These are phyloP conservation scores for Iguana delicatissima DNA, from an alignment of 2,797 vertebrate species.

Conservation along the genomic window DNA sequence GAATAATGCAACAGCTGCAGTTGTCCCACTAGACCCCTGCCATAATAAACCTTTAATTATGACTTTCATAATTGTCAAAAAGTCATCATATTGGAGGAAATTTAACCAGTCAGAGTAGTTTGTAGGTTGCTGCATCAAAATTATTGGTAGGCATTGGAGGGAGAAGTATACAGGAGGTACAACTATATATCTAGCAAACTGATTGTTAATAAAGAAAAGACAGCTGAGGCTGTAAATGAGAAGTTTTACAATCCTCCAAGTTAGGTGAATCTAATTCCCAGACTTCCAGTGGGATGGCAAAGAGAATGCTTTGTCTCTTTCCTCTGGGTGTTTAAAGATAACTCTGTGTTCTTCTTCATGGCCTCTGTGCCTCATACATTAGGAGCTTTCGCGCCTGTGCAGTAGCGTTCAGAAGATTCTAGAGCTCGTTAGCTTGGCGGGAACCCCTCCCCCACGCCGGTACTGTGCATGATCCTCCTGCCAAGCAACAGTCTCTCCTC, in stretches of 20 bases:
- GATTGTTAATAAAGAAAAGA: background rate
- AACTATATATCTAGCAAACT: background rate
- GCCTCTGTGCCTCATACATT: too few relatives aligned
- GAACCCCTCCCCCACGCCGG: too few relatives aligned
- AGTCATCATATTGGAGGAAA: background rate
- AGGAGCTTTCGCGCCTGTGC: too few relatives aligned
- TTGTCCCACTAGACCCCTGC: background rate
- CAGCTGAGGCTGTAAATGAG: background rate
- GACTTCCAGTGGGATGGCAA: background rate
- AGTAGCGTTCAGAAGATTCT: too few relatives aligned
- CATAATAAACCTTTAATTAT: background rate
- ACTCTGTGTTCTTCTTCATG: too few relatives aligned
- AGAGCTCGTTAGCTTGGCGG: too few relatives aligned
- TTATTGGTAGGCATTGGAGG: background rate
- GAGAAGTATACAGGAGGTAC: background rate
- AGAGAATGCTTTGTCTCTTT: background rate
- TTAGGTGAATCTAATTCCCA: background rate
- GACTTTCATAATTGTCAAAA: background rate
- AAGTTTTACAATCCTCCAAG: background rate
- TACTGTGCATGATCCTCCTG: too few relatives aligned
- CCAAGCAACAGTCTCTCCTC: too few relatives aligned
- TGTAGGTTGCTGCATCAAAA: background rate
- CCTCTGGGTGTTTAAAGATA: background rate
- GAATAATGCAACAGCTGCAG: background rate
- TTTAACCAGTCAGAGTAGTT: background rate